These are phyloP conservation scores for Hylia prasina DNA, from an alignment of 2,113 vertebrate genomes.

Conservation along the genomic window DNA sequence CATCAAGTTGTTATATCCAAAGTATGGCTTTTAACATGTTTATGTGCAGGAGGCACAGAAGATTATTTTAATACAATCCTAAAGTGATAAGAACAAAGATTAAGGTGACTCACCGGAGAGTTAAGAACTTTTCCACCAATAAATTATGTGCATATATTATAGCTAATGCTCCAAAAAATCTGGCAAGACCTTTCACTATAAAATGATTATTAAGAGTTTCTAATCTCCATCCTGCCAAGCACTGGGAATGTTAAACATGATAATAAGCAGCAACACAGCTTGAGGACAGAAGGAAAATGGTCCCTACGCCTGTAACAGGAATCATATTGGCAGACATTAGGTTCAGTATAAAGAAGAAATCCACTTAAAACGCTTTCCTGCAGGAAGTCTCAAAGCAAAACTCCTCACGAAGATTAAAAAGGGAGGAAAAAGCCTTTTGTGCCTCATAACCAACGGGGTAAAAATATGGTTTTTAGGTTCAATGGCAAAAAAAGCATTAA, in stretches of 20 bases:
- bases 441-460: not conserved
- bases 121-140: constrained; percentile 48
- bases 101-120: constrained; percentile 37
- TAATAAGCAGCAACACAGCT: constrained; percentile 59
- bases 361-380: constrained; percentile 40
- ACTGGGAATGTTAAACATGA: constrained; percentile 42
- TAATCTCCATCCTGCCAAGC: constrained; percentile 56
- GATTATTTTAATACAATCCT: constrained; percentile 47
- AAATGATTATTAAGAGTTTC: constrained; percentile 52
- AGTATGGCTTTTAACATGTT: not conserved
- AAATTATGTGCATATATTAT: constrained; percentile 43
- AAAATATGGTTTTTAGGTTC: not conserved
- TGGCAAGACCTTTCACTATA: constrained; percentile 40
- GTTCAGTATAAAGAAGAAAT: constrained; percentile 7
- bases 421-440: not conserved
- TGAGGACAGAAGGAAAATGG: constrained; percentile 60
- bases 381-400: constrained; percentile 38
- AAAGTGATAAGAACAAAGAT: constrained; percentile 33
- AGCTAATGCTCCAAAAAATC: constrained; percentile 8
- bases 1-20: not conserved
- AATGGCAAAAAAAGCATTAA: constrained; percentile 8
- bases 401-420: constrained; percentile 11
- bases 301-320: constrained; percentile 1
- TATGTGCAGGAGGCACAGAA: not conserved
- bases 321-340: constrained; percentile 36